Evolutionary conservation across 1,140 invertebrate genomes (phyloP).

Genomic region (Brachionus paranguensis): DNA sequence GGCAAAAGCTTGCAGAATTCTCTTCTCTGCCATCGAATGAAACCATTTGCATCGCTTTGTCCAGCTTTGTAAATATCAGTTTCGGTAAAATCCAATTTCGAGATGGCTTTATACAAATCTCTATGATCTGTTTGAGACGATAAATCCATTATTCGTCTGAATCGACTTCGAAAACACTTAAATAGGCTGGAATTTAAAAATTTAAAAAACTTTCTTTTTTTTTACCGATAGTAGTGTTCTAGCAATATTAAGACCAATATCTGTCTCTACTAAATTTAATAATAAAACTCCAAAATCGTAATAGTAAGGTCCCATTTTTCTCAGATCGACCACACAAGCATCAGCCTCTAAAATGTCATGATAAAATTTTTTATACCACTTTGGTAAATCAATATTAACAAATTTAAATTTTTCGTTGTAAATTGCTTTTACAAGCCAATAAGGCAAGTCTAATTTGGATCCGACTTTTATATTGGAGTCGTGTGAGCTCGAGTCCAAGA

Average conservation of each 20-base stretch:
- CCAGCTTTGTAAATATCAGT: conserved; percentile 37
- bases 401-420: conserved; percentile 40
- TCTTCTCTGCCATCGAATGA: conserved; percentile 28
- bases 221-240: conserved; percentile 11
- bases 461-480: conserved; percentile 32
- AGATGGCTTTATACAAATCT: conserved; percentile 35
- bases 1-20: conserved; percentile 34
- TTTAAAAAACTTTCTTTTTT: neutral
- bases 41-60: conserved; percentile 15
- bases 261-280: conserved; percentile 14
- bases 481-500: conserved; percentile 33
- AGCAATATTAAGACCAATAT: conserved; percentile 14
- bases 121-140: conserved; percentile 30
- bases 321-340: conserved; percentile 31
- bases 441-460: conserved; percentile 29
- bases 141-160: conserved; percentile 38
- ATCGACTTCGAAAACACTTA: conserved; percentile 34
- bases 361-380: conserved; percentile 40
- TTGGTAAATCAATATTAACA: conserved; percentile 37
- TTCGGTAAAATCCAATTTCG: conserved; percentile 24
- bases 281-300: conserved; percentile 35
- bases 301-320: conserved; percentile 40
- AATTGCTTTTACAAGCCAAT: conserved; percentile 28
- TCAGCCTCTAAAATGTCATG: conserved; percentile 39
- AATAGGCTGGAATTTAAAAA: neutral